phyloP scores from a whole-genome alignment of 92 coral and sea anemone genomes.

The Desmophyllum pertusum region DNA sequence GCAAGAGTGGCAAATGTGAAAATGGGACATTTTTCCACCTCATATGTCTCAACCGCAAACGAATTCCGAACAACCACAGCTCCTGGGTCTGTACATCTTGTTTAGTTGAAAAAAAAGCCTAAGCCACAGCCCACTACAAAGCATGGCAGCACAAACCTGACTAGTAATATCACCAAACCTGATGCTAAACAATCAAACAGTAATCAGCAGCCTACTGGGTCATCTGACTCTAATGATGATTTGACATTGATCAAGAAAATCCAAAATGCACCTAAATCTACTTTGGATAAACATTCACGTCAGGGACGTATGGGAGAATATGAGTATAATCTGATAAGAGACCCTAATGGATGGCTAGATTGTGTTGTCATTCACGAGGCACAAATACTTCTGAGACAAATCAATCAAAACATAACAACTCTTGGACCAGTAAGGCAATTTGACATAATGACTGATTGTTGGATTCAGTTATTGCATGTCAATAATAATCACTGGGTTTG shows the following conservation, averaged over 20 bases:
- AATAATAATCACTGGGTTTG: conserved; percentile 9
- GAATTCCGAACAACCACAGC: neutral
- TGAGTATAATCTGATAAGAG: neutral
- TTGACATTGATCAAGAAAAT: neutral
- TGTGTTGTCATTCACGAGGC: conserved; percentile 6
- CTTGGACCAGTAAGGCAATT: neutral
- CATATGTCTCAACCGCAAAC: conserved; percentile 27
- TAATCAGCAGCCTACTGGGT: too few relatives aligned
- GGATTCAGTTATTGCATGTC: neutral
- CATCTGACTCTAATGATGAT: neutral
- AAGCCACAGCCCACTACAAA: too few relatives aligned
- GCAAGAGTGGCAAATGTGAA: too few relatives aligned
- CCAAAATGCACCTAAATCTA: neutral
- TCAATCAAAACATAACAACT: neutral
- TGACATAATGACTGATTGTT: neutral
- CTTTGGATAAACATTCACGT: neutral
- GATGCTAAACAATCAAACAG: too few relatives aligned
- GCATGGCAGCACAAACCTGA: too few relatives aligned
- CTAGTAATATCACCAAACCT: too few relatives aligned
- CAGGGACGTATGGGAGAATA: neutral
- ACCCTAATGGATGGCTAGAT: neutral
- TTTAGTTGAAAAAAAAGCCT: too few relatives aligned
- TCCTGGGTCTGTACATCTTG: too few relatives aligned
- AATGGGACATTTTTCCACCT: too few relatives aligned
- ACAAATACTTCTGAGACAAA: neutral